Evolutionary conservation across 2,888 invertebrate species (phyloP), one percentile per base, ranked within the genome.

Genomic region (Melitaea athalia): DNA sequence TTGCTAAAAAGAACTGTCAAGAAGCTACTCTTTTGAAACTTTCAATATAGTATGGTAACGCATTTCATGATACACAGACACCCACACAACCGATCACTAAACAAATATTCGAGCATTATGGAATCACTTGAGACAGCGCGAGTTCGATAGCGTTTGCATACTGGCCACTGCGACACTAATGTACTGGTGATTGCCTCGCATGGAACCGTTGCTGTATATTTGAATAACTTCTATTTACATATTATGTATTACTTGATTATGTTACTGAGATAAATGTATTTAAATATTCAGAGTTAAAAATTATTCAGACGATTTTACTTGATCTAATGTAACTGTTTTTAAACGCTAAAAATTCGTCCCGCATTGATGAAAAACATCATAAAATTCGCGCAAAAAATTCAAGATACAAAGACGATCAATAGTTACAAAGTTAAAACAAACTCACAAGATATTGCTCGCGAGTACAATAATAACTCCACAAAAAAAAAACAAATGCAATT

Each of bases 101-200:
- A 72, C 74, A 75, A 75, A 74, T 69, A 72, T 50, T 63, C 68
- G 14, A 66, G 70, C 69, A 68, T 71, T 69, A 76, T 74, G 72
- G 75, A 72, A 72, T 72, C 84, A 81, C 84, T 85, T 75, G 82
- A 85, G 84, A 82, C 81, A 70, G 70, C 70, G 70, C 68, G 67
- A 61, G 59, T 75, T 75, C 75, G 74, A 75, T 70, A 74, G 70
- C 68, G 81, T 81, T 80, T 79, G 81, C 81, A 78, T 81, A 79
- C 75, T 74, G 79, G 76, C 78, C 79, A 70, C 74, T 60, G 69
- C 68, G 74, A 79, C 80, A 77, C 85, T 87, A 88, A 87, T 88
- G 87, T 87, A 80, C 87, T 83, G 86, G 83, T 76, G 83, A 85
- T 87, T 84, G 88, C 85, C 83, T 72, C 77, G 76, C 81, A 82